Percentiles rank a stretch among this genome's conserved stretches.
These are phyloP conservation scores for Xenentodon cancila DNA, from an alignment of 2,797 vertebrate species.

Conservation along the genomic window DNA sequence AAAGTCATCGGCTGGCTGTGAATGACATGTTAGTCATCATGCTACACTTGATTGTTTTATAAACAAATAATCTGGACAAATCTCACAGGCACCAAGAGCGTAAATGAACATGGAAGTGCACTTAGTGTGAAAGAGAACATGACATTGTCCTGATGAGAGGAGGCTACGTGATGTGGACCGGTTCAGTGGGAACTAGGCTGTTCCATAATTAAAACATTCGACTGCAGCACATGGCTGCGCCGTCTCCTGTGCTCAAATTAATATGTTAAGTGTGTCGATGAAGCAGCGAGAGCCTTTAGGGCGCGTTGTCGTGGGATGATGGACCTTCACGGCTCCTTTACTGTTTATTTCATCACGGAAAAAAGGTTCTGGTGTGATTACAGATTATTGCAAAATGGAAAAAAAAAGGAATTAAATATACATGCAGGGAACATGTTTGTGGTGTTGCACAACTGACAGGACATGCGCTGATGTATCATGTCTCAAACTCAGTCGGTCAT, in stretches of 20 bases:
- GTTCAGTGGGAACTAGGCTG: neutral
- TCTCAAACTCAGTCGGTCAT: constrained; percentile 3
- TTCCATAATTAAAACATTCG: constrained; percentile 27
- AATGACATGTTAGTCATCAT: constrained; percentile 8
- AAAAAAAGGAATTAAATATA: neutral
- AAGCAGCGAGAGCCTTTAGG: neutral
- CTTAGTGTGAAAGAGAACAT: constrained; percentile 13
- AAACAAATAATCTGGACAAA: constrained; percentile 30
- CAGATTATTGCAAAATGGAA: neutral
- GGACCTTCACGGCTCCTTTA: neutral
- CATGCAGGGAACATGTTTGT: no score
- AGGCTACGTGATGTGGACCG: neutral
- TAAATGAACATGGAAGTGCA: constrained; percentile 39
- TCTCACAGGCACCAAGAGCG: constrained; percentile 15
- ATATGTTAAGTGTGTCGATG: neutral
- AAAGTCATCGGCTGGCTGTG: constrained; percentile 17
- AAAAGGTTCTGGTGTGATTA: neutral
- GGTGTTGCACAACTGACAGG: neutral
- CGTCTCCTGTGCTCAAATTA: neutral
- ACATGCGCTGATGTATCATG: neutral
- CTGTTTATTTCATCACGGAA: neutral
- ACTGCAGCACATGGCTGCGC: neutral
- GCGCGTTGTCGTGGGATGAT: neutral
- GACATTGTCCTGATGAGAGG: constrained; percentile 11
- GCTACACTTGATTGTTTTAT: constrained; percentile 19